phyloP scores from a whole-genome alignment of 2,797 vertebrate species.

The Ptychadena robeensis region DNA sequence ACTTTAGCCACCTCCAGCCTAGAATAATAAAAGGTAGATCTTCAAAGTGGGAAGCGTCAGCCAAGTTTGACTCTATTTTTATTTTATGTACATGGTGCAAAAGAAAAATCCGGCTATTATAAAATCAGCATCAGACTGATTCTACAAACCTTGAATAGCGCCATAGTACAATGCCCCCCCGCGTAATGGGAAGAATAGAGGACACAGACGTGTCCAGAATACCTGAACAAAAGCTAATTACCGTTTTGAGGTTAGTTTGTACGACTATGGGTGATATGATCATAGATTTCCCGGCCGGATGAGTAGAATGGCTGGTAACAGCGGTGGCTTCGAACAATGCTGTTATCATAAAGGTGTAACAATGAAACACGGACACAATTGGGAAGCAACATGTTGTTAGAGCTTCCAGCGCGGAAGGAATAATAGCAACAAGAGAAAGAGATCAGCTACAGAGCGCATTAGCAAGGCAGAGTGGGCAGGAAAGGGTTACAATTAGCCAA shows the following conservation, averaged over 20 bases:
- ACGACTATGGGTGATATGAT: slow-evolving; percentile 48
- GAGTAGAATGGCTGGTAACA: slow-evolving; percentile 43
- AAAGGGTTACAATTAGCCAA: slow-evolving; percentile 47
- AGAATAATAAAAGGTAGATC: not conserved
- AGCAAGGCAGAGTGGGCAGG: not conserved
- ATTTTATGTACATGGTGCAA: slow-evolving; percentile 29
- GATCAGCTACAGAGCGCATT: not conserved
- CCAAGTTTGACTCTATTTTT: slow-evolving; percentile 19
- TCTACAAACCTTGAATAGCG: slow-evolving; percentile 37
- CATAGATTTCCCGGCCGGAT: slow-evolving; percentile 49
- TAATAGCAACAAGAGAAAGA: slow-evolving; percentile 29
- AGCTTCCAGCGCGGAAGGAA: slow-evolving; percentile 27
- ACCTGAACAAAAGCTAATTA: slow-evolving; percentile 48
- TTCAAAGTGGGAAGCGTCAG: not conserved
- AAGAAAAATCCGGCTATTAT: slow-evolving; percentile 38
- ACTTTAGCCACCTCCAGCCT: not conserved
- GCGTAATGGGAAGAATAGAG: slow-evolving; percentile 38
- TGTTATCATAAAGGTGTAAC: slow-evolving; percentile 39
- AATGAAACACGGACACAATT: slow-evolving; percentile 43
- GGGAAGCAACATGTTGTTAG: slow-evolving; percentile 46
- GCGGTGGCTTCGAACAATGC: slow-evolving; percentile 36
- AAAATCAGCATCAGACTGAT: slow-evolving; percentile 27
- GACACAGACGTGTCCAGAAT: slow-evolving; percentile 40
- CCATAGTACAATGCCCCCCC: slow-evolving; percentile 44
- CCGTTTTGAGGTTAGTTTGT: slow-evolving; percentile 49